These are phyloP conservation scores for Holcopasites calliopsidis DNA, from an alignment of 1,140 invertebrate species.

Conservation along the genomic window DNA sequence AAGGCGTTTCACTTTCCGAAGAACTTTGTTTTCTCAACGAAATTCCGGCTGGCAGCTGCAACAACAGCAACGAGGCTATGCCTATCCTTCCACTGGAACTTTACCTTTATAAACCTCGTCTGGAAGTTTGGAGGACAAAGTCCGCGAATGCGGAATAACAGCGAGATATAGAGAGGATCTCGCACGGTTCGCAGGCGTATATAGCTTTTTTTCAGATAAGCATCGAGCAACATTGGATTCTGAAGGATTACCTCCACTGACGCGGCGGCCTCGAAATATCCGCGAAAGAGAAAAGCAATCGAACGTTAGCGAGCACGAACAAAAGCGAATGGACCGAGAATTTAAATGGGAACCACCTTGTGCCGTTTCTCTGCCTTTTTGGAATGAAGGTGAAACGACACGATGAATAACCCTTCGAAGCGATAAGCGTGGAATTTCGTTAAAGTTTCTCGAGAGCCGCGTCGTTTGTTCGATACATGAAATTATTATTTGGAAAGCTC, in stretches of 20 bases:
- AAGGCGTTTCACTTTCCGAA: constrained; percentile 62
- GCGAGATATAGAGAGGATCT: constrained; percentile 47
- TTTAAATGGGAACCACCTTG: not conserved
- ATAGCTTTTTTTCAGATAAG: constrained; percentile 30
- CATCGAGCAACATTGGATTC: constrained; percentile 38
- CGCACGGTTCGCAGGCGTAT: constrained; percentile 19
- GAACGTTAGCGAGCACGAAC: not conserved
- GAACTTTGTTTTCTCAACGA: constrained; percentile 66
- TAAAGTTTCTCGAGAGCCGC: not conserved
- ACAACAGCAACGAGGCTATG: constrained; percentile 57
- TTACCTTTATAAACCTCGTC: constrained; percentile 60
- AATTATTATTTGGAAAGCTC: constrained; percentile 60
- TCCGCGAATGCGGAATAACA: constrained; percentile 45
- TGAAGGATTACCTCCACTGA: constrained; percentile 54
- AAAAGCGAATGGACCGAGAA: not conserved
- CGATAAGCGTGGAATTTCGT: constrained; percentile 19
- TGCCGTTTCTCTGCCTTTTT: not conserved
- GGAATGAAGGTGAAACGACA: not conserved
- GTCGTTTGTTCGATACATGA: constrained; percentile 46
- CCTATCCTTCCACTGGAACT: constrained; percentile 57
- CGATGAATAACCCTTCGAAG: not conserved
- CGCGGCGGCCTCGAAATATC: constrained; percentile 24
- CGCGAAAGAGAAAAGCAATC: not conserved
- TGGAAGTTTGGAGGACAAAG: constrained; percentile 52
- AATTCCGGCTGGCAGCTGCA: constrained; percentile 64